Percentiles rank a stretch among this genome's conserved stretches.
Conservation (phyloP, 2,797 vertebrate genomes). For the Rallus crepitans region DNA sequence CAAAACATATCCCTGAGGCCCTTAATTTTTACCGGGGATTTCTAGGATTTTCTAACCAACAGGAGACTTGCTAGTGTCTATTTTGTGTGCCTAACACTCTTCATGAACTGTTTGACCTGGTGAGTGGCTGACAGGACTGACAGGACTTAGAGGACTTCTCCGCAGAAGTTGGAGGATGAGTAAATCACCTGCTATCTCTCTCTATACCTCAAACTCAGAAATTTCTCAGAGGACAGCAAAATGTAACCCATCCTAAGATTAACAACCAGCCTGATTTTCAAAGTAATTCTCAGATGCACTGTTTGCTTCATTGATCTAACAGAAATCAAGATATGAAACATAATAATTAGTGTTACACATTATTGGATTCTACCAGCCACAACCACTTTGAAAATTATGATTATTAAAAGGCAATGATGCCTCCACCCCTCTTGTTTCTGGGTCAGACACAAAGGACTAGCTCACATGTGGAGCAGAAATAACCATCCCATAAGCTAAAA, state of each 20-base stretch:
- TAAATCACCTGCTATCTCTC: background rate
- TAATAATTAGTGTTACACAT: background rate
- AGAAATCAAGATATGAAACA: background rate
- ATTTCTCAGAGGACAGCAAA: background rate
- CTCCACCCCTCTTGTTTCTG: background rate
- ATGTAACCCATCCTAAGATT: background rate
- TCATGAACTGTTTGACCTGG: background rate
- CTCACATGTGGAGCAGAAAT: background rate
- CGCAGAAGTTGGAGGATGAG: background rate
- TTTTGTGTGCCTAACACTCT: background rate
- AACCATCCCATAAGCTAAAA: background rate
- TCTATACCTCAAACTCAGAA: background rate
- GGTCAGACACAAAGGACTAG: background rate
- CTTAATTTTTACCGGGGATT: background rate
- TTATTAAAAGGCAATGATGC: background rate
- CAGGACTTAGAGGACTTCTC: background rate
- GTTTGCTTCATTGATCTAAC: background rate
- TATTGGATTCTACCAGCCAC: background rate
- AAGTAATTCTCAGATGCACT: background rate
- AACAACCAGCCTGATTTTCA: background rate
- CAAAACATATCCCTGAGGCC: background rate
- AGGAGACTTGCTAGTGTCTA: background rate
- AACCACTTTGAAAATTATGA: background rate
- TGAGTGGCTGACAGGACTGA: background rate
- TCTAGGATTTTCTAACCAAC: background rate